Evolutionary conservation across 2,888 invertebrate species (phyloP).

Genomic region (Tenthredo mesomela): DNA sequence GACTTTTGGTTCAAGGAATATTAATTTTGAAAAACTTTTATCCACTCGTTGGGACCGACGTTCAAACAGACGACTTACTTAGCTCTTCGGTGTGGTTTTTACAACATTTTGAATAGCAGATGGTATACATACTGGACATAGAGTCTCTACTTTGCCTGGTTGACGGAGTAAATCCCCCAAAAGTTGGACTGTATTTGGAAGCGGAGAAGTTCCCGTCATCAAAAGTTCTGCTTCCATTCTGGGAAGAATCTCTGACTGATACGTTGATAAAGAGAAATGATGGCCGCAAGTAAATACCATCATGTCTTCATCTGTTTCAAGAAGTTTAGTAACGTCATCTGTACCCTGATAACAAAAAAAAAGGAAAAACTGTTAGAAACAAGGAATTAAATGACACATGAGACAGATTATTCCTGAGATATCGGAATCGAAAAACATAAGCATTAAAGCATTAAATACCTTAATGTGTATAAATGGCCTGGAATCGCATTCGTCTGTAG

Average conservation of each 20-base stretch:
- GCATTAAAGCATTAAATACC: slow-evolving; percentile 61
- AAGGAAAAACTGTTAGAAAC: neutral
- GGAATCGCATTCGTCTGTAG: slow-evolving; percentile 70
- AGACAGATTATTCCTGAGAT: neutral
- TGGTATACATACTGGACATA: slow-evolving; percentile 74
- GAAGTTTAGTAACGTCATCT: slow-evolving; percentile 68
- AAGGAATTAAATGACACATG: neutral
- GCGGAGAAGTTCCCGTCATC: slow-evolving; percentile 67
- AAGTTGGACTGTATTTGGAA: slow-evolving; percentile 74
- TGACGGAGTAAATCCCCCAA: slow-evolving; percentile 68
- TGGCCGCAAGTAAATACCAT: slow-evolving; percentile 76
- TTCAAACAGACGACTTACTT: neutral
- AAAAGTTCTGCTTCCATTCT: slow-evolving; percentile 74
- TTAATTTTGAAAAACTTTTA: neutral
- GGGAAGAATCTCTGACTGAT: slow-evolving; percentile 71
- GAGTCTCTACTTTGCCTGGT: slow-evolving; percentile 70
- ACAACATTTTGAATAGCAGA: slow-evolving; percentile 68
- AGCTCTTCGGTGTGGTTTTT: slow-evolving; percentile 61
- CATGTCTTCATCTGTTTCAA: slow-evolving; percentile 71
- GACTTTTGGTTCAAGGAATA: neutral
- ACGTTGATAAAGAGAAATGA: slow-evolving; percentile 71
- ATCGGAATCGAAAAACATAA: neutral
- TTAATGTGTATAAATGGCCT: slow-evolving; percentile 75
- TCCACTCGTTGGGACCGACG: neutral
- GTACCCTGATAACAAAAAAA: slow-evolving; percentile 62